Base-by-base conservation (phyloP, 2,797 vertebrate genomes). In the Sebastes miniatus region DNA sequence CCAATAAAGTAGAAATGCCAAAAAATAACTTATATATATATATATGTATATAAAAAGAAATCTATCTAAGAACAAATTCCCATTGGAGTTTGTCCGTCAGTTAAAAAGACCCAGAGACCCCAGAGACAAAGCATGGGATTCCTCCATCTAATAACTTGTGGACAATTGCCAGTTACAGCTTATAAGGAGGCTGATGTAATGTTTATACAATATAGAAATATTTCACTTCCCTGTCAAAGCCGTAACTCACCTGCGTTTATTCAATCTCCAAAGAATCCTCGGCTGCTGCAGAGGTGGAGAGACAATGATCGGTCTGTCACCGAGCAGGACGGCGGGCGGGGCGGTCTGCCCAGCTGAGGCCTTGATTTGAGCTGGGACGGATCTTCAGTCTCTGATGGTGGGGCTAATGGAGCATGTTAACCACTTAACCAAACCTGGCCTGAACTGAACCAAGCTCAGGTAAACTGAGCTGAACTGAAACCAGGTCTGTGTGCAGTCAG, bases 171-270 rank as follows among this genome's bases (percentile, higher is more conserved):
- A 95, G 91, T 90, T 89, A 39, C 72, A 86, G 89, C 92, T 94
- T 94, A 94, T 90, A 86, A 87, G 71, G 58, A 50, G 77, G 89
- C 66, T 95, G 93, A 96, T 92, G 93, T 94, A 94, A 95, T 95
- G 94, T 95, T 96, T 95, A 84, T 94, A 94, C 93, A 94, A 92
- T 91, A 94, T 91, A 93, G 92, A 91, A 87, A 92, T 93, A 95
- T 93, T 95, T 95, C 89, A 93, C 88, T 86, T 92, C 78, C 82
- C 92, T 95, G 94, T 96, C 94, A 95, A 88, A 91, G 89, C 87
- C 84, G 83, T 73, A 91, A 90, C 92, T 96, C 94, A 95, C 94
- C 95, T 96, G 95, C 87, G 79, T 93, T 94, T 94, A 92, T 95
- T 92, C 92, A 92, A 92, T 92, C 87, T 79, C 84, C 77, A 90